A percentile compares a stretch with the other conserved stretches of the same genome.
phyloP scores from a whole-genome alignment of 2,113 vertebrate species.

The Protobothrops mucrosquamatus region DNA sequence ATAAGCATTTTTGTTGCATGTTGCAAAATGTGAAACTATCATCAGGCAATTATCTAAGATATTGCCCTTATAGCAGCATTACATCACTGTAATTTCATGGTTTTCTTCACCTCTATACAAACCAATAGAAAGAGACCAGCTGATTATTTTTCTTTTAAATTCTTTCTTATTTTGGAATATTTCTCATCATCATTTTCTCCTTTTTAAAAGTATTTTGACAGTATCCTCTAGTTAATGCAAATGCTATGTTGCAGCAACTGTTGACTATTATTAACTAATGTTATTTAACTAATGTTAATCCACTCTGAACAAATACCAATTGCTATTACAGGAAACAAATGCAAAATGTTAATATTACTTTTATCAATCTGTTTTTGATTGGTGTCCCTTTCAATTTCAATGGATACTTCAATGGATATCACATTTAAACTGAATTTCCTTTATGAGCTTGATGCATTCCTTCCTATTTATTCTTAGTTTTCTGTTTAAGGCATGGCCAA shows the following conservation, averaged over 20 bases:
- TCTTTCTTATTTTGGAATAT: background rate
- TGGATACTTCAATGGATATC: background rate
- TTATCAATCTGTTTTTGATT: background rate
- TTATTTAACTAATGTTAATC: background rate
- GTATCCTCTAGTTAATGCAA: background rate
- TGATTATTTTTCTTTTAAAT: background rate
- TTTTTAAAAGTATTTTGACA: background rate
- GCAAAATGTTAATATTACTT: background rate
- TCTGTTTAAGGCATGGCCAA: background rate
- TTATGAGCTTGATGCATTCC: background rate
- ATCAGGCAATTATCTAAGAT: background rate
- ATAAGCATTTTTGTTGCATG: background rate
- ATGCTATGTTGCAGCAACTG: background rate
- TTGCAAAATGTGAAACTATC: background rate
- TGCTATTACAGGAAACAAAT: background rate
- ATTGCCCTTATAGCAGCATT: background rate
- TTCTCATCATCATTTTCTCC: background rate
- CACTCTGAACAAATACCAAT: background rate
- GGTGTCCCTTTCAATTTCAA: background rate
- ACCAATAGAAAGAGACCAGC: background rate
- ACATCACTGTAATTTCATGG: background rate
- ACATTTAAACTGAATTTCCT: background rate
- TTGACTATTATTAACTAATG: background rate
- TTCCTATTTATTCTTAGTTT: background rate
- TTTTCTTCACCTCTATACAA: background rate